These are phyloP conservation scores for Pterocles orientalis DNA, from an alignment of 2,113 vertebrate species.

Conservation along the genomic window DNA sequence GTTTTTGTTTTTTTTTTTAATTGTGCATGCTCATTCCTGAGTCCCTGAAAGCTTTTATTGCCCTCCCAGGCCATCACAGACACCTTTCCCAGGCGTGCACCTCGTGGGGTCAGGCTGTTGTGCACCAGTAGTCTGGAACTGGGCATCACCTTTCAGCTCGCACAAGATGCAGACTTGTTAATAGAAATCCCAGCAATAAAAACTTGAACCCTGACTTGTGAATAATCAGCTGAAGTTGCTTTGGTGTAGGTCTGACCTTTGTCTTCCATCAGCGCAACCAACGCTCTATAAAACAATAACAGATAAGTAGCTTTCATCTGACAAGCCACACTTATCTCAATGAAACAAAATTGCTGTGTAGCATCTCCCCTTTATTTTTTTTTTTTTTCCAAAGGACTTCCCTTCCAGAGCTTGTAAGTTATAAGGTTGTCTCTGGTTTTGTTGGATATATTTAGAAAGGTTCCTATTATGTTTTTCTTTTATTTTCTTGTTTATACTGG, in stretches of 20 bases:
- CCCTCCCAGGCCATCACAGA: neutral
- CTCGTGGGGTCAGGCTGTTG: neutral
- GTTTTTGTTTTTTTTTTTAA: neutral
- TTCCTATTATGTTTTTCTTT: neutral
- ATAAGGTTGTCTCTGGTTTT: neutral
- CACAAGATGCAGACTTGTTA: neutral
- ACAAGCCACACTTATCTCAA: neutral
- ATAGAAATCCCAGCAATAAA: neutral
- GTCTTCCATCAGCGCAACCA: neutral
- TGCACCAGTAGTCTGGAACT: neutral
- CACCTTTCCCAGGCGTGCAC: neutral
- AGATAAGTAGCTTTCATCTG: neutral
- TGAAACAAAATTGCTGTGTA: neutral
- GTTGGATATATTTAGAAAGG: neutral
- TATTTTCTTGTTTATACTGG: slow-evolving; percentile 22
- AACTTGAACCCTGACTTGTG: slow-evolving; percentile 13
- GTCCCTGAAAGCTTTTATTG: neutral
- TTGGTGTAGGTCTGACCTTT: slow-evolving; percentile 8
- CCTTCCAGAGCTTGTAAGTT: neutral
- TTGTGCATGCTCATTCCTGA: neutral
- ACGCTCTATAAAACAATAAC: neutral
- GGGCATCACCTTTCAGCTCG: neutral
- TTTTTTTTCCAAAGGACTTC: neutral
- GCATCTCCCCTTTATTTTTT: neutral
- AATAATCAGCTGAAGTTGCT: slow-evolving; percentile 3